phyloP scores from a whole-genome alignment of 2,113 vertebrate species.

The Petaurus breviceps region DNA sequence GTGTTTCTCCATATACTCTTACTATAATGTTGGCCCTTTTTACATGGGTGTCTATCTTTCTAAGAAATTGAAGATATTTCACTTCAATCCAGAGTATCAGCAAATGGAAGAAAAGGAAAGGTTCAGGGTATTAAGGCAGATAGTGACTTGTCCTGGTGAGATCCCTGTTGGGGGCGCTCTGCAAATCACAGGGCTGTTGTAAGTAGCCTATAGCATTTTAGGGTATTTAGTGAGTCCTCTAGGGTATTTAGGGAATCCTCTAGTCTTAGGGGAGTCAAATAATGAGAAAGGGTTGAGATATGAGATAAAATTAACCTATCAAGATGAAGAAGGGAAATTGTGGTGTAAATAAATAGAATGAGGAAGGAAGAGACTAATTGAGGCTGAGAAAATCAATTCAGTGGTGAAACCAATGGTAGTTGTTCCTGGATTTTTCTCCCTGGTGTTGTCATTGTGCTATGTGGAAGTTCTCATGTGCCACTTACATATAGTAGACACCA shows the following conservation, averaged over 20 bases:
- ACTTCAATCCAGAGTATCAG: background rate
- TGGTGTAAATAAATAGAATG: background rate
- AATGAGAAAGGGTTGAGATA: background rate
- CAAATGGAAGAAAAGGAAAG: background rate
- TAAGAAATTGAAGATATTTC: background rate
- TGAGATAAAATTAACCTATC: background rate
- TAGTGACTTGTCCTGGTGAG: background rate
- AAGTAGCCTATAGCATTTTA: background rate
- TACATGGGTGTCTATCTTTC: background rate
- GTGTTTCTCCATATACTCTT: conserved; percentile 11
- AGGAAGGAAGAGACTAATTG: background rate
- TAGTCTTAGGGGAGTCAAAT: background rate
- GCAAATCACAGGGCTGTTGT: background rate
- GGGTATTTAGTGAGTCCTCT: background rate
- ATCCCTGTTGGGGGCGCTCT: background rate
- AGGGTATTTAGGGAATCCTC: no score
- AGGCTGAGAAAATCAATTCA: background rate
- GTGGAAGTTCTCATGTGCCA: background rate
- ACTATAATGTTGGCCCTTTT: background rate
- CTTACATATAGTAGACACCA: background rate
- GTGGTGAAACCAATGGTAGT: background rate
- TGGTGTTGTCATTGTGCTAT: background rate
- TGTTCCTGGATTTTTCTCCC: background rate
- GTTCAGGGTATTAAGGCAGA: background rate
- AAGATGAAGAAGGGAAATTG: background rate